These are phyloP conservation scores for Drosophila yakuba DNA, from an alignment of 1,140 invertebrate genomes.

Conservation along the genomic window DNA sequence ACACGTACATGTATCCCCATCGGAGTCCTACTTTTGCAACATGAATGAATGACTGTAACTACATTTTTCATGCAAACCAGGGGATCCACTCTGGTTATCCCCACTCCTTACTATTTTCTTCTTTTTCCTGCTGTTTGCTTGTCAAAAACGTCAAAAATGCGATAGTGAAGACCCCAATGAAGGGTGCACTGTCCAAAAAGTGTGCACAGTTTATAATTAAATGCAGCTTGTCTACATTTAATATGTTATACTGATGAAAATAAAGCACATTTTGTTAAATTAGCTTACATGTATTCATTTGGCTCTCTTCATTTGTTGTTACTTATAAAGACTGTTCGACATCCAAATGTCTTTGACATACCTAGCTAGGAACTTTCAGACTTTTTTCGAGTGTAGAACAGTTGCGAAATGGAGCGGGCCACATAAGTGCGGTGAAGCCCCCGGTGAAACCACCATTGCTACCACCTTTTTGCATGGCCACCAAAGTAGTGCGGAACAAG, in stretches of 20 bases:
- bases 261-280: no score
- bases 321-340: no score
- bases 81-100: slow-evolving; percentile 28
- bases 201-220: not conserved
- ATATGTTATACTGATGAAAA: no score
- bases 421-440: slow-evolving; percentile 15
- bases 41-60: slow-evolving; percentile 76
- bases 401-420: slow-evolving; percentile 1
- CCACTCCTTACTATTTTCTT: slow-evolving; percentile 6
- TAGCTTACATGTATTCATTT: no score
- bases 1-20: slow-evolving; percentile 10
- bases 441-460: slow-evolving; percentile 5
- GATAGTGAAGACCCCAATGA: slow-evolving; percentile 58
- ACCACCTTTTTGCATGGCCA: slow-evolving; percentile 37
- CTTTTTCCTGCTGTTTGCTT: slow-evolving; percentile 37
- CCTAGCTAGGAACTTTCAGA: no score
- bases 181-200: slow-evolving; percentile 10
- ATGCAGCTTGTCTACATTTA: no score
- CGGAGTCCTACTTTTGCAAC: slow-evolving; percentile 68
- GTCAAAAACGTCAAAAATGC: slow-evolving; percentile 75
- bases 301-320: no score
- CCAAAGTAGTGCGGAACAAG: slow-evolving; percentile 32
- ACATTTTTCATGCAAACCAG: slow-evolving; percentile 66
- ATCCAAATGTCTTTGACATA: no score
- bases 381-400: slow-evolving; percentile 1